Percentiles rank a stretch among this genome's conserved stretches.
Evolutionary conservation across 1,140 invertebrate genomes (phyloP).

Genomic region (Bombus sylvicola): DNA sequence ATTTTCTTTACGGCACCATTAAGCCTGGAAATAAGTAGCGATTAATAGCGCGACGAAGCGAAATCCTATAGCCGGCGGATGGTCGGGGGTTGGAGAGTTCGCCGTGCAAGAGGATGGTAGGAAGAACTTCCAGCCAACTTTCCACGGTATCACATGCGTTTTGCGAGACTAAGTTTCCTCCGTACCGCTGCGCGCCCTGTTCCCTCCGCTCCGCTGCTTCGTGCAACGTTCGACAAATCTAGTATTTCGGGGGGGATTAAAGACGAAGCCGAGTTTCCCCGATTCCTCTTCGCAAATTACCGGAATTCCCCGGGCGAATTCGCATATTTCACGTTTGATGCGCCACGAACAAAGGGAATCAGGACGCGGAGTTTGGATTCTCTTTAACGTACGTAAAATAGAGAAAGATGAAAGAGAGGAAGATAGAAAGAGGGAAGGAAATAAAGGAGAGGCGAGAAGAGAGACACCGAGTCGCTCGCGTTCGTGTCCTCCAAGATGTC

Average conservation of each 20-base stretch:
- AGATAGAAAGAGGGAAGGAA: neutral
- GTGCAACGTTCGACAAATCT: conserved; percentile 69
- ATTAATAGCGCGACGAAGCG: conserved; percentile 38
- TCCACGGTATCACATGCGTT: conserved; percentile 48
- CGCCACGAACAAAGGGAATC: conserved; percentile 27
- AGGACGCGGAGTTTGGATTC: conserved; percentile 14
- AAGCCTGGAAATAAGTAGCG: conserved; percentile 42
- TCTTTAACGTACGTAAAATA: too few relatives aligned
- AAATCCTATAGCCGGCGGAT: conserved; percentile 5
- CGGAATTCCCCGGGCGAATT: conserved; percentile 63
- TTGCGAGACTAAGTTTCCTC: conserved; percentile 48
- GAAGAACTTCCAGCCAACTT: conserved; percentile 9
- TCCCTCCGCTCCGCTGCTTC: neutral
- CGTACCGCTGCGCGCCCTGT: too few relatives aligned
- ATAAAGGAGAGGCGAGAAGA: neutral
- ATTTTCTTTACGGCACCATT: conserved; percentile 42
- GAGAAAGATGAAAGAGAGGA: neutral
- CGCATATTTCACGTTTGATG: conserved; percentile 67
- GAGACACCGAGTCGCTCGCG: neutral
- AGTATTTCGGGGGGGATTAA: conserved; percentile 63
- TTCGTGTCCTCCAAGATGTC: conserved; percentile 44
- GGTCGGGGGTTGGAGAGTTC: neutral
- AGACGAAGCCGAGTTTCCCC: conserved; percentile 41
- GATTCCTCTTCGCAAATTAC: conserved; percentile 69
- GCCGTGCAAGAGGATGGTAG: neutral